Evolutionary conservation across 2,888 invertebrate genomes (phyloP), one percentile per base, ranked within the genome.

Genomic region (Euproctis similis): DNA sequence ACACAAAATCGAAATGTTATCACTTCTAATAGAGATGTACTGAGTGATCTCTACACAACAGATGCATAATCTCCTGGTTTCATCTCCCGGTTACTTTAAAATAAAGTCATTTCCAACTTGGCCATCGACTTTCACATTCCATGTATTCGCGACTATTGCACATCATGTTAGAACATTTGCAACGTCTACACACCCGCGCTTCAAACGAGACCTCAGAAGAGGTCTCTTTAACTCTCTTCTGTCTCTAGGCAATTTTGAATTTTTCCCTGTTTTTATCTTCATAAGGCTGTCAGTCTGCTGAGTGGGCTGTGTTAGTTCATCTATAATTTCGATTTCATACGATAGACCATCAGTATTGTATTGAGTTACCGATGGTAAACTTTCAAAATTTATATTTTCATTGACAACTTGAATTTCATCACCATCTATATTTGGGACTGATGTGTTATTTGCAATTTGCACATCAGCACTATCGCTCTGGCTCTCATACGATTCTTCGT

Each of bases 121-220:
- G n/a, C n/a, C n/a, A n/a, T n/a, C n/a, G n/a, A n/a, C n/a, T n/a
- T n/a, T n/a, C n/a, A n/a, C n/a, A n/a, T n/a, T n/a, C n/a, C n/a
- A n/a, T n/a, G n/a, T n/a, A n/a, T n/a, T n/a, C n/a, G n/a, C n/a
- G n/a, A n/a, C n/a, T n/a, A n/a, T n/a, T n/a, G n/a, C n/a, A n/a
- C 17, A 8, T 17, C 17, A 20, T 10, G n/a, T 12, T 2, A 16
- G n/a, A 9, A 66, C 61, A 34, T 66, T 62, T n/a, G 63, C 66
- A 1, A 69, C 37, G 0, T 47, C 40, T 17, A 67, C 32, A 42
- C 58, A 0, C 74, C 73, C 53, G 66, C 54, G 49, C 28, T 58
- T 66, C 8, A 73, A 62, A 9, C 59, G 60, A 1, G 69, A 64
- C 30, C 60, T 65, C 2, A 70, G 4, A 2, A 49, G 24, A 0